phyloP scores from a whole-genome alignment of 2,797 vertebrate species.

The Tadarida brasiliensis region DNA sequence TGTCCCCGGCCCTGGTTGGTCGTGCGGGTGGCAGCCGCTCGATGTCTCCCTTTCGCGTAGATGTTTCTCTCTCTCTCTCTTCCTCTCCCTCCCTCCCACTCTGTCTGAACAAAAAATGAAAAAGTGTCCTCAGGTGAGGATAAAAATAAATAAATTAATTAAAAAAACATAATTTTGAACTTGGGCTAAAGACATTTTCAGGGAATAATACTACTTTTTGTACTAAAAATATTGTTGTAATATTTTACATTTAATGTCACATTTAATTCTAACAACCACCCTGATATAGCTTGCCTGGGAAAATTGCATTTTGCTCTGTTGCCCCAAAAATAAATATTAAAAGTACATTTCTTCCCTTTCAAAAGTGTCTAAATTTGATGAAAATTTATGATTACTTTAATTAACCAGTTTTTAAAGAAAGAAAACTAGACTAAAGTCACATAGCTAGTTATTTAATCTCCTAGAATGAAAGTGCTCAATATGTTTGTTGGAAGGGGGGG shows the following conservation, averaged over 20 bases:
- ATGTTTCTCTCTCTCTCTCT: no score
- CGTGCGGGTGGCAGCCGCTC: no score
- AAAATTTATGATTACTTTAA: neutral
- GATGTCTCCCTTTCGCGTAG: no score
- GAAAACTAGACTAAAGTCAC: neutral
- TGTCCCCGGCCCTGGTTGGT: no score
- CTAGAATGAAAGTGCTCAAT: neutral
- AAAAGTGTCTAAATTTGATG: neutral
- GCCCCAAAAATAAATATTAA: neutral
- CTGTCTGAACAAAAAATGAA: no score
- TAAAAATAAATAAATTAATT: no score
- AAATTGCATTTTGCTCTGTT: neutral
- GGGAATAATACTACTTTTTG: neutral
- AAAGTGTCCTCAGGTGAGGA: no score
- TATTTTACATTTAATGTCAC: constrained; percentile 3
- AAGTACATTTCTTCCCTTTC: neutral
- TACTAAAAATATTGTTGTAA: neutral
- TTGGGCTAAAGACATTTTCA: neutral
- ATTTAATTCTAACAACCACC: neutral
- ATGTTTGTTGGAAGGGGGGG: neutral
- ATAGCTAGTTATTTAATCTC: neutral
- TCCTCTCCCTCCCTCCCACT: no score
- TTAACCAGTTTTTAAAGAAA: constrained; percentile 8
- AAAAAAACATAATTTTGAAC: neutral
- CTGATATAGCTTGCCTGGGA: neutral